Evolutionary conservation across 2,113 vertebrate genomes (phyloP).

Genomic region (Mormoops blainvillei): DNA sequence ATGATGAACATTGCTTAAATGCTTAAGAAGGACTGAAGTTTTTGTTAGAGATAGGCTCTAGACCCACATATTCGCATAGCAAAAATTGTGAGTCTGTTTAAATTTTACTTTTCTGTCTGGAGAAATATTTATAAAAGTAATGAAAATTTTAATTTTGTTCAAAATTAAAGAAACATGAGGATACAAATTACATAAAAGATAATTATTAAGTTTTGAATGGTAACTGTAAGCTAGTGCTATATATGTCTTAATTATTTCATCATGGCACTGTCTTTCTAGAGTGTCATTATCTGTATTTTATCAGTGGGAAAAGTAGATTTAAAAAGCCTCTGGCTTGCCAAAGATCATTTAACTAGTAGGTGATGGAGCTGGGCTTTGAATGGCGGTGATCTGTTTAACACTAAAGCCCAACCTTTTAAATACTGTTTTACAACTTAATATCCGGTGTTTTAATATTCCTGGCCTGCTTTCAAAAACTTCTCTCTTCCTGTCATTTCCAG

Average conservation of each 20-base stretch:
- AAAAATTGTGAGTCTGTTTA: not conserved
- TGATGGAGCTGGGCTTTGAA: slow-evolving; percentile 39
- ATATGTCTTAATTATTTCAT: not conserved
- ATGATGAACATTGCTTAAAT: not conserved
- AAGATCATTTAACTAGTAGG: not conserved
- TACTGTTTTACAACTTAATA: slow-evolving; percentile 58
- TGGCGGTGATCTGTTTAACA: slow-evolving; percentile 3
- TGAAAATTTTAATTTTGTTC: not conserved
- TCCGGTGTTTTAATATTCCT: slow-evolving; percentile 56
- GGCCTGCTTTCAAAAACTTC: slow-evolving; percentile 52
- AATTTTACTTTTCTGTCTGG: not conserved
- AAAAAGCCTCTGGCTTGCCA: slow-evolving; percentile 4
- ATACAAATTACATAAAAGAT: not conserved
- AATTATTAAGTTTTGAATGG: not conserved
- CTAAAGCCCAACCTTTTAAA: slow-evolving; percentile 42
- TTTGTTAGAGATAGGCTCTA: not conserved
- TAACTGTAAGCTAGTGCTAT: not conserved
- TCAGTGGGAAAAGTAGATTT: not conserved
- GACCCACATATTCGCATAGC: not conserved
- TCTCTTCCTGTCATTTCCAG: slow-evolving; percentile 57
- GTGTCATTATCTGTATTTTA: not conserved
- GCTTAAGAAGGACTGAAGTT: not conserved
- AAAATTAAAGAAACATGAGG: slow-evolving; percentile 5
- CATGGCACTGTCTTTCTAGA: not conserved
- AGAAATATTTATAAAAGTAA: slow-evolving; percentile 24